A percentile compares a stretch with the other conserved stretches of the same genome.
phyloP scores from a whole-genome alignment of 2,797 vertebrate genomes.

The Novumbra hubbsi region DNA sequence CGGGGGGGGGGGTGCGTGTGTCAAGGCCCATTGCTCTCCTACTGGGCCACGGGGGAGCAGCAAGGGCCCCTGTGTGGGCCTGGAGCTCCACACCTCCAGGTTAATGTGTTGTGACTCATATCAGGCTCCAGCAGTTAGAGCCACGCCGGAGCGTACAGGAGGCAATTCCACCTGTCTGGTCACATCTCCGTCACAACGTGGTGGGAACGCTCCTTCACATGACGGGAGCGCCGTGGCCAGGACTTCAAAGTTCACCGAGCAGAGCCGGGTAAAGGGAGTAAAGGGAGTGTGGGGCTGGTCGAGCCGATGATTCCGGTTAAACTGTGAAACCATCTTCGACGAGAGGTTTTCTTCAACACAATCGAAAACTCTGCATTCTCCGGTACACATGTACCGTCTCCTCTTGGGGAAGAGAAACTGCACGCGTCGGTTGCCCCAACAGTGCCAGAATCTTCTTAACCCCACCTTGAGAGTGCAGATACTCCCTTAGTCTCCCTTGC shows the following conservation, averaged over 20 bases:
- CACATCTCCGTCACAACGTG: not conserved
- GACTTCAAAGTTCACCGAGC: not conserved
- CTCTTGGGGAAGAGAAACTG: not conserved
- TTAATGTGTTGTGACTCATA: slow-evolving; percentile 1
- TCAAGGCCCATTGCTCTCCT: not conserved
- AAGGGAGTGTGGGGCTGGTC: not conserved
- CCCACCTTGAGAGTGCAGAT: no score
- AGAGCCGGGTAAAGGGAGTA: not conserved
- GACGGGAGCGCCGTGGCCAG: no score
- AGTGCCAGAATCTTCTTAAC: not conserved
- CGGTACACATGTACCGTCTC: not conserved
- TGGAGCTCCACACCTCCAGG: not conserved
- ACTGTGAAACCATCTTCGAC: not conserved
- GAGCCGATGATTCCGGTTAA: not conserved
- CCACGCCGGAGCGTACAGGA: not conserved
- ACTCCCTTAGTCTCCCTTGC: not conserved
- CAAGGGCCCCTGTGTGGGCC: not conserved
- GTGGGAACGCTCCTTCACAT: not conserved
- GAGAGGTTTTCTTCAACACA: not conserved
- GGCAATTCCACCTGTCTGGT: slow-evolving; percentile 5
- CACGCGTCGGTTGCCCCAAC: not conserved
- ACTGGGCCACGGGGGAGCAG: not conserved
- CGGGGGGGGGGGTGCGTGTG: not conserved
- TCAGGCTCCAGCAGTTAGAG: not conserved
- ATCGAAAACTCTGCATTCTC: not conserved